Conservation (phyloP, 2,797 vertebrate species). For the Melopsittacus undulatus region DNA sequence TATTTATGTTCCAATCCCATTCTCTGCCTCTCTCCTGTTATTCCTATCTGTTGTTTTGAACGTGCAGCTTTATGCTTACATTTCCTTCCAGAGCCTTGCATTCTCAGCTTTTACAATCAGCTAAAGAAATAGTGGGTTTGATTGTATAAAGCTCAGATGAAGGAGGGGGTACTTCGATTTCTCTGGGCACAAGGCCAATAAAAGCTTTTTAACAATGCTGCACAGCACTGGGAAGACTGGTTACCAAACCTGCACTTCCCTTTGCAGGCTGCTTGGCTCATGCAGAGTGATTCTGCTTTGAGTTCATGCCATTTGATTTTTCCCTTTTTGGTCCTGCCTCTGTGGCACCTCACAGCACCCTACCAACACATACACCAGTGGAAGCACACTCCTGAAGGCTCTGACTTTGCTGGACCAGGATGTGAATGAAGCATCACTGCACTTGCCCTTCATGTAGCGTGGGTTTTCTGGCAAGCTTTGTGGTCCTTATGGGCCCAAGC, state of each 20-base stretch:
- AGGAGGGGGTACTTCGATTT: slow-evolving; percentile 45
- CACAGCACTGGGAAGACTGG: slow-evolving; percentile 41
- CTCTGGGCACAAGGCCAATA: slow-evolving; percentile 37
- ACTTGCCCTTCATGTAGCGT: accelerated
- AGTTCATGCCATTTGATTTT: background rate
- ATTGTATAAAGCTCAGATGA: slow-evolving; percentile 24
- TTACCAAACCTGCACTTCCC: slow-evolving; percentile 49
- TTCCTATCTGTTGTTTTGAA: background rate
- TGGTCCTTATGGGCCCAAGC: accelerated
- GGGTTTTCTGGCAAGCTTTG: background rate
- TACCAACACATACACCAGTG: accelerated
- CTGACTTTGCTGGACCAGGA: background rate
- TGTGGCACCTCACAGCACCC: background rate
- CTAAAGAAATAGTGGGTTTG: slow-evolving; percentile 22
- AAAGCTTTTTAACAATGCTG: slow-evolving; percentile 64
- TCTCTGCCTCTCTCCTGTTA: background rate
- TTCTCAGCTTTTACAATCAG: slow-evolving; percentile 29
- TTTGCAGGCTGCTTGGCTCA: background rate
- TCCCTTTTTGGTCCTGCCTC: background rate
- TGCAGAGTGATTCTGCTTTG: background rate
- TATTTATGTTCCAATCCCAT: background rate
- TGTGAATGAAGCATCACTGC: background rate
- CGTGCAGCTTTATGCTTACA: background rate
- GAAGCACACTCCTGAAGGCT: accelerated
- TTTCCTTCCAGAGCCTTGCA: slow-evolving; percentile 31